Base-by-base conservation (phyloP, 2,113 vertebrate genomes). In the Pseudonaja textilis region DNA sequence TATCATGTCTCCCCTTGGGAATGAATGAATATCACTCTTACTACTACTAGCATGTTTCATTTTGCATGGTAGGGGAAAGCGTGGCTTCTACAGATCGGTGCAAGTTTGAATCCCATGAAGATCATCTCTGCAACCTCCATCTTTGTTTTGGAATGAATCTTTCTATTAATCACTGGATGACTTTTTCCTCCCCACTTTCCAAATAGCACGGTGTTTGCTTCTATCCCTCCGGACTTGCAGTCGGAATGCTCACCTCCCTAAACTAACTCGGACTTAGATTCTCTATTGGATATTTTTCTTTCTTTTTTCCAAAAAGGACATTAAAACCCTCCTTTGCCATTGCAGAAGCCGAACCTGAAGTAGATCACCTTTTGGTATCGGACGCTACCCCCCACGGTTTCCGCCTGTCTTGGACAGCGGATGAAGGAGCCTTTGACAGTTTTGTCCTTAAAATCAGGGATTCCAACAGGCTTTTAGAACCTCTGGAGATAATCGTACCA, bases 371-470 rank as follows among this genome's bases (percentile, higher is more conserved):
- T 91, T 95, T 98, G 92, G 98, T 99, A 95, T 99, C 98, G 74
- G 97, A 98, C 54, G 95, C 98, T 57, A 98, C 98, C 52, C 97
- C 98, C 1, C 97, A 98, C 0, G 97, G 98, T 94, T 99, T 99
- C 98, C 98, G 97, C 90, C 97, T 99, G 94, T 97, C 98, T 94
- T 99, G 99, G 99, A 98, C 95, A 86, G 98, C 99, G 4, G 98
- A 99, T 34, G 98, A 99, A 0, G 98, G 98, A 47, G 94, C 97
- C 96, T 99, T 99, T 95, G 98, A 99, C 98, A 98, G 97, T 87
- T 99, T 99, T 98, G 97, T 98, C 93, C 95, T 99, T 97, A 99
- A 98, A 98, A 97, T 99, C 95, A 98, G 97, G 96, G 97, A 98
- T 91, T 95, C 96, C 29, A 97, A 97, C 88, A 97, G 94, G 95